These are phyloP conservation scores for Andrena dorsata DNA, from an alignment of 2,888 invertebrate species.

Conservation along the genomic window DNA sequence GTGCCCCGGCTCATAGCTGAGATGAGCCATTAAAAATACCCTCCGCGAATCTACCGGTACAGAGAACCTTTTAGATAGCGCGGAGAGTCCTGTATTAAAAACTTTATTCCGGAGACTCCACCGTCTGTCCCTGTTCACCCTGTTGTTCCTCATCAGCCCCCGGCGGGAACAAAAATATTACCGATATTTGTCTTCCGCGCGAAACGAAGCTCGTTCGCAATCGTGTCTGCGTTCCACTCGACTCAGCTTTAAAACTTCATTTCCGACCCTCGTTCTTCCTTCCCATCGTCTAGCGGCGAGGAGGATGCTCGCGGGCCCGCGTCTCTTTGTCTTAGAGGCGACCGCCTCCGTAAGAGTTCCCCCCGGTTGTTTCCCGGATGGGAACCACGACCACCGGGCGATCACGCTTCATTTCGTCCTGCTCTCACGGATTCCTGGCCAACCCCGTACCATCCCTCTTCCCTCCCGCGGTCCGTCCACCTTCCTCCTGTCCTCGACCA, in stretches of 20 bases:
- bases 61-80: too few species aligned
- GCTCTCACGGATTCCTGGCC: slow-evolving; percentile 35
- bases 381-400: slow-evolving; percentile 72
- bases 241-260: slow-evolving; percentile 76
- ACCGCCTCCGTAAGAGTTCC: slow-evolving; percentile 66
- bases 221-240: slow-evolving; percentile 58
- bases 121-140: not conserved
- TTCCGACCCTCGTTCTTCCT: slow-evolving; percentile 49
- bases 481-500: slow-evolving; percentile 23
- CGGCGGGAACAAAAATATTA: slow-evolving; percentile 3
- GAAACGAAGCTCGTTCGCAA: slow-evolving; percentile 29
- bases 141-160: not conserved
- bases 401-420: slow-evolving; percentile 76
- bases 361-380: slow-evolving; percentile 64
- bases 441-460: slow-evolving; percentile 16
- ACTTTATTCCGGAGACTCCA: not conserved
- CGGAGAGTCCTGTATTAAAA: not conserved
- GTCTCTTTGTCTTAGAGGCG: slow-evolving; percentile 39
- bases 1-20: not conserved
- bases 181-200: slow-evolving; percentile 40
- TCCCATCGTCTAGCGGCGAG: slow-evolving; percentile 8
- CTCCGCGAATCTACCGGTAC: not conserved
- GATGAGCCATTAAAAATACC: slow-evolving; percentile 1
- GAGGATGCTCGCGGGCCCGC: slow-evolving; percentile 6
- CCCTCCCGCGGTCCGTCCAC: slow-evolving; percentile 44